These are phyloP conservation scores for Hypselothyrea guttata DNA, from an alignment of 2,888 invertebrate species.

Conservation along the genomic window DNA sequence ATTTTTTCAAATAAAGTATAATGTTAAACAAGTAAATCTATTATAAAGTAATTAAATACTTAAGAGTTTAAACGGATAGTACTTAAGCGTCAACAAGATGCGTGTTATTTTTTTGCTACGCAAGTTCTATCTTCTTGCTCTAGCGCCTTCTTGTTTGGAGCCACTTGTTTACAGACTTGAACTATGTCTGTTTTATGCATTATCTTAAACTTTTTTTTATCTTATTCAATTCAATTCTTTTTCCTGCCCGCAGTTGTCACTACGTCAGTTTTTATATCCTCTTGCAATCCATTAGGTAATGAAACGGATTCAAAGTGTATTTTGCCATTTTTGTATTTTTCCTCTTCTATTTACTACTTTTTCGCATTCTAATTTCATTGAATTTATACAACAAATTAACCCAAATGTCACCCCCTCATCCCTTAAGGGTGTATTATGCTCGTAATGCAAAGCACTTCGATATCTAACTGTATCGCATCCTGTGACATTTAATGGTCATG, in stretches of 20 bases:
- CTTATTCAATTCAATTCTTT: background rate
- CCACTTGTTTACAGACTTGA: too few species aligned
- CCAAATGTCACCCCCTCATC: constrained; percentile 46
- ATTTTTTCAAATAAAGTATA: too few species aligned
- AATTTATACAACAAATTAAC: constrained; percentile 61
- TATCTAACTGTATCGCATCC: constrained; percentile 35
- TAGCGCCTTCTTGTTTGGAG: too few species aligned
- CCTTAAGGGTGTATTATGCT: constrained; percentile 21
- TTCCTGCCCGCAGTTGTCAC: constrained; percentile 8
- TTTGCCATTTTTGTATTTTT: constrained; percentile 29
- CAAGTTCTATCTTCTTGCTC: too few species aligned
- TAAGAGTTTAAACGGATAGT: too few species aligned
- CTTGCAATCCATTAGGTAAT: constrained; percentile 67
- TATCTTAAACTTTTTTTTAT: background rate
- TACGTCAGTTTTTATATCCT: constrained; percentile 39
- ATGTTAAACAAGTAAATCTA: too few species aligned
- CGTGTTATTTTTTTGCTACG: too few species aligned
- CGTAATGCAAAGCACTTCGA: constrained; percentile 23
- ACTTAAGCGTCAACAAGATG: too few species aligned
- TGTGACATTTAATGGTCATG: constrained; percentile 68
- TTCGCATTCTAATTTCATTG: constrained; percentile 73
- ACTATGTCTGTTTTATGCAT: too few species aligned
- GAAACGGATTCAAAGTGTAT: constrained; percentile 35
- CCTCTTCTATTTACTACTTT: constrained; percentile 23
- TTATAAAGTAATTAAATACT: too few species aligned